These are phyloP conservation scores for Psephotus haematonotus DNA, from an alignment of 2,113 vertebrate genomes.

Conservation along the genomic window DNA sequence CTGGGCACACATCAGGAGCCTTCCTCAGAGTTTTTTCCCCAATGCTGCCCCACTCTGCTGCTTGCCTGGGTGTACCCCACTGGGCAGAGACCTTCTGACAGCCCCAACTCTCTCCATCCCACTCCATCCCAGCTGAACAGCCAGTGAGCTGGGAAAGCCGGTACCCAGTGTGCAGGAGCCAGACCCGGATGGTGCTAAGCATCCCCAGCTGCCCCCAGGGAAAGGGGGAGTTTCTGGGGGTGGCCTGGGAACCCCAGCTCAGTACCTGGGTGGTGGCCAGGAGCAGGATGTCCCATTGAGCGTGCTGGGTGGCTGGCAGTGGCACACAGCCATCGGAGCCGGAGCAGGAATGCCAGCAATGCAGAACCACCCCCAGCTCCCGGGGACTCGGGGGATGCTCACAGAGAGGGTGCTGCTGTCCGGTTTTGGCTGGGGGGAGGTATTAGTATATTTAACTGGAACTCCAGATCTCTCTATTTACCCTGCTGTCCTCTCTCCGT, in stretches of 20 bases:
- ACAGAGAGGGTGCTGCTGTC: background rate
- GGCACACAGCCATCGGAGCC: background rate
- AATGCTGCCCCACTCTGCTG: background rate
- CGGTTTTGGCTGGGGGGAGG: background rate
- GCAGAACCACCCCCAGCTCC: background rate
- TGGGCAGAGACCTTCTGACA: fast-evolving
- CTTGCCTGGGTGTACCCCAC: background rate
- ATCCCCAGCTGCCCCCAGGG: background rate
- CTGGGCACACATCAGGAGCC: background rate
- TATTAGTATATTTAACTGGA: fast-evolving
- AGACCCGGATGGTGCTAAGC: background rate
- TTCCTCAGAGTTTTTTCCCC: background rate
- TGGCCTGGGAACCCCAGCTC: background rate
- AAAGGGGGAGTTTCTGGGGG: background rate
- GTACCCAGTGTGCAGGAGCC: background rate
- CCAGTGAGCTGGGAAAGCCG: background rate
- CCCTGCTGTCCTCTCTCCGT: background rate
- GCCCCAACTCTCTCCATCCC: background rate
- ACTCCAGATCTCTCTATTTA: background rate
- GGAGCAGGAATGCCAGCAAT: background rate
- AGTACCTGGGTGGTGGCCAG: fast-evolving
- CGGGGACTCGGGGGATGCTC: background rate
- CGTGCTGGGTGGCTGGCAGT: background rate
- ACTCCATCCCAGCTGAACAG: background rate
- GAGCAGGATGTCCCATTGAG: fast-evolving